These are phyloP conservation scores for Neolamprologus hecqui DNA, from an alignment of 2,113 vertebrate species.

Conservation along the genomic window DNA sequence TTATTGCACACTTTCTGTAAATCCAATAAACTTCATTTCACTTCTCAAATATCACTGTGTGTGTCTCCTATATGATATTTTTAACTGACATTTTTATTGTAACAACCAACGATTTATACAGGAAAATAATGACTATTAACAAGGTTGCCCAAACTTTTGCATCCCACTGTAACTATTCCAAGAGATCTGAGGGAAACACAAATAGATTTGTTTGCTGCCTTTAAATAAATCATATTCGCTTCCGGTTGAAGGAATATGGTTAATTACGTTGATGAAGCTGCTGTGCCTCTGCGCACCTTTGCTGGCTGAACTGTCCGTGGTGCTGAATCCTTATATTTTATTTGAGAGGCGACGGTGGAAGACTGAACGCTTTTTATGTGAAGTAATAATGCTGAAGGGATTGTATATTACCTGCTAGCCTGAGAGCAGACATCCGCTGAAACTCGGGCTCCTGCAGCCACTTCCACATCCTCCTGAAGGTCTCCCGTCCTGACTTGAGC, in stretches of 20 bases:
- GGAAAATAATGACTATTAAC: background rate
- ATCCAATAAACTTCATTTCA: background rate
- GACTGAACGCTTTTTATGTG: background rate
- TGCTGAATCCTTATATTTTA: constrained; percentile 33
- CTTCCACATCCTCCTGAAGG: constrained; percentile 98
- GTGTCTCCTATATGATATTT: background rate
- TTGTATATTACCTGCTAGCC: constrained; percentile 84
- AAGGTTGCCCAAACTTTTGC: background rate
- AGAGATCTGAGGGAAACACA: background rate
- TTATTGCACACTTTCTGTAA: background rate
- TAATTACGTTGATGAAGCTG: background rate
- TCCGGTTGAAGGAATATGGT: background rate
- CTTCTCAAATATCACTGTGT: background rate
- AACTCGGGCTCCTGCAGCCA: constrained; percentile 98
- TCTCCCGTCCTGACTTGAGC: constrained; percentile 98
- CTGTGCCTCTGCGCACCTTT: background rate
- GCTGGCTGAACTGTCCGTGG: constrained; percentile 43
- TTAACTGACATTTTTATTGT: background rate
- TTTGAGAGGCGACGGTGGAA: background rate
- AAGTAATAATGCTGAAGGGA: background rate
- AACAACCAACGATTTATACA: background rate
- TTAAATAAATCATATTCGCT: background rate
- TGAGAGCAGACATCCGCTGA: constrained; percentile 93
- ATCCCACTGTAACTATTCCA: background rate
- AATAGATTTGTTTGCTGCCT: background rate